Conservation (phyloP, 2,797 vertebrate species). For the Meda fulgida region DNA sequence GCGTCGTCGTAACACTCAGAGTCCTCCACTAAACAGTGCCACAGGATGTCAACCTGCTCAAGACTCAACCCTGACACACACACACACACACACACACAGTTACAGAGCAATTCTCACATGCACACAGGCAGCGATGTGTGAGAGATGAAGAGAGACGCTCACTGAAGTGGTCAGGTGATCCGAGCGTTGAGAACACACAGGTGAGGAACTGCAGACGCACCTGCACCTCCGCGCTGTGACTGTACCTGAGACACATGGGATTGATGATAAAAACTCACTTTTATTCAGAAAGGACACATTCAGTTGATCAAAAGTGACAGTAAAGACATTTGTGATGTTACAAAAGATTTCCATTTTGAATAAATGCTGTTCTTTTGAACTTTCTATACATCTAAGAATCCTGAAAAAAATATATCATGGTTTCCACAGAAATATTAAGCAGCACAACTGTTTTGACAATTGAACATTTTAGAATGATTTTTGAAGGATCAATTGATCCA, state of each 20-base stretch:
- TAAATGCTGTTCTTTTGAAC: neutral
- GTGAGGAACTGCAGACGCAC: constrained; percentile 98
- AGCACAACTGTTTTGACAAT: neutral
- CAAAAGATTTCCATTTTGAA: neutral
- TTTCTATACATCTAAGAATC: neutral
- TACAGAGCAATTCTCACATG: neutral
- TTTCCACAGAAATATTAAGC: neutral
- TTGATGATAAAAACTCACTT: neutral
- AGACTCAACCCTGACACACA: constrained; percentile 87
- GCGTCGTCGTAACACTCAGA: constrained; percentile 96
- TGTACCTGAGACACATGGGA: constrained; percentile 81
- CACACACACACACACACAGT: neutral
- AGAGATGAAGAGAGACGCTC: constrained; percentile 66
- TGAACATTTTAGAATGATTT: neutral
- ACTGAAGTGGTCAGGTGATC: constrained; percentile 99
- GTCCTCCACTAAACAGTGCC: constrained; percentile 98
- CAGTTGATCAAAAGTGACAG: neutral
- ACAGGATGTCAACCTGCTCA: constrained; percentile 98
- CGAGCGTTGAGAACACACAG: constrained; percentile 97
- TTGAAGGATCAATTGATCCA: neutral
- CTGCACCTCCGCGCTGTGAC: constrained; percentile 97
- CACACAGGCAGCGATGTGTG: neutral
- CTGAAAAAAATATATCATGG: neutral
- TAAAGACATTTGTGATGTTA: neutral
- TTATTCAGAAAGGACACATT: neutral